Evolutionary conservation across 2,797 vertebrate species (phyloP), one percentile per base, ranked within the genome.

Genomic region (Ibycter americanus): DNA sequence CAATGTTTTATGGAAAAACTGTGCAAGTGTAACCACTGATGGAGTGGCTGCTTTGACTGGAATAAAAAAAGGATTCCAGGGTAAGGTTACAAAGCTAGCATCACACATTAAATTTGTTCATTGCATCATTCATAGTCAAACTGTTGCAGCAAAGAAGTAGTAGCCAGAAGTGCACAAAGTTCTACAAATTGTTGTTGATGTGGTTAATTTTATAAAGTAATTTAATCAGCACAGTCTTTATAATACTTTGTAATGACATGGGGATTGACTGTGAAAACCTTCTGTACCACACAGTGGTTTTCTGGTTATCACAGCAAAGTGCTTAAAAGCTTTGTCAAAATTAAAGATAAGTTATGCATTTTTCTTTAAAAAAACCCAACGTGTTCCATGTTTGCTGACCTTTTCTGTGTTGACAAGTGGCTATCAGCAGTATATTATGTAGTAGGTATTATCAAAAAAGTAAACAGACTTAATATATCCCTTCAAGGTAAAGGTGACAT

Each of bases 101-200:
- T 6, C 8, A 23, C 11, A 18, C 11, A 4, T 19, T 16, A 68
- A 79, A 91, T 23, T 47, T 9, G 22, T 65, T 72, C n/a, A 32
- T 29, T 67, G 9, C 23, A 25, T 74, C 14, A 15, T 51, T 79
- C 44, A 44, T 1, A 52, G 23, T 23, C 13, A 52, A 89, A 74
- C 4, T 31, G 17, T n/a, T 82, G 27, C 20, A 47, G 66, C 27
- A 87, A 82, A 71, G 4, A 68, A 84, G 56, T 0, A 27, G 16
- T 2, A 76, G 8, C 31, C 56, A 63, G 40, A 81, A 87, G 6
- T 4, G 5, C 17, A 42, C 7, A 32, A 63, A 56, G 6, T 19
- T 67, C 70, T 82, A 13, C 4, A n/a, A 4, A 6, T 12, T 29
- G 10, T 7, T 55, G 70, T 4, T 0, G 1, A 29, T 7, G 4